Percentiles rank a stretch among this genome's conserved stretches.
Evolutionary conservation across 2,113 vertebrate genomes (phyloP).

Genomic region (Pelodiscus sinensis): DNA sequence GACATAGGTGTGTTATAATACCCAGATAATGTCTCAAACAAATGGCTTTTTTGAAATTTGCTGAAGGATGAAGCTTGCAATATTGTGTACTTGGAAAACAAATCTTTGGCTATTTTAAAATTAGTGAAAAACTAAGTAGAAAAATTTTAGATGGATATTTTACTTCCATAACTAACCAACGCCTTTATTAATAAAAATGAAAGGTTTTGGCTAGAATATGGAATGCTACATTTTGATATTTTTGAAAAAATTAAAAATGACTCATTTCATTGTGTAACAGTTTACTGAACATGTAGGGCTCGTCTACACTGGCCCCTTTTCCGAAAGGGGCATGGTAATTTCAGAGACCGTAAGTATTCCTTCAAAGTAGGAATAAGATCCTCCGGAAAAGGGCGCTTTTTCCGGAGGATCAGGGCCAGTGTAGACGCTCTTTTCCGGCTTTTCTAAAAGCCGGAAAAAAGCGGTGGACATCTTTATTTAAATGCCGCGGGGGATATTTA

Average conservation of each 20-base stretch:
- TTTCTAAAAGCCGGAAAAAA: too few relatives aligned
- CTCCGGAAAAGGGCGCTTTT: too few relatives aligned
- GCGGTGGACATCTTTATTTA: too few relatives aligned
- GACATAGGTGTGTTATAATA: slow-evolving; percentile 24
- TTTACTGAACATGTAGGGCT: slow-evolving; percentile 18
- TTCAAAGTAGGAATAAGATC: too few relatives aligned
- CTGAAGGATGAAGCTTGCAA: neutral
- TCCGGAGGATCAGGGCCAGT: too few relatives aligned
- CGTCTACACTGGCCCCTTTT: too few relatives aligned
- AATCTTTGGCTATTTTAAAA: neutral
- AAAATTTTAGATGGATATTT: neutral
- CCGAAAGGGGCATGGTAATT: too few relatives aligned
- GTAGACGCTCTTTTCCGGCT: too few relatives aligned
- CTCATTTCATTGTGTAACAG: slow-evolving; percentile 44
- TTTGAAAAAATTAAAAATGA: slow-evolving; percentile 35
- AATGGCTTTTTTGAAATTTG: neutral
- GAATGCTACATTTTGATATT: neutral
- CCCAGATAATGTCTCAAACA: slow-evolving; percentile 27
- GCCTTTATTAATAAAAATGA: slow-evolving; percentile 1
- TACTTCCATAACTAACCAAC: neutral
- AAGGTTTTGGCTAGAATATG: slow-evolving; percentile 21
- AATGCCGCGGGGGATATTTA: too few relatives aligned
- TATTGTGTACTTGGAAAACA: neutral
- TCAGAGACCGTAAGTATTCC: too few relatives aligned
- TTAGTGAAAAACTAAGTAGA: neutral